Evolutionary conservation across 2,888 invertebrate genomes (phyloP), one percentile per base, ranked within the genome.

Genomic region (Drosophila cyrtoloma): DNA sequence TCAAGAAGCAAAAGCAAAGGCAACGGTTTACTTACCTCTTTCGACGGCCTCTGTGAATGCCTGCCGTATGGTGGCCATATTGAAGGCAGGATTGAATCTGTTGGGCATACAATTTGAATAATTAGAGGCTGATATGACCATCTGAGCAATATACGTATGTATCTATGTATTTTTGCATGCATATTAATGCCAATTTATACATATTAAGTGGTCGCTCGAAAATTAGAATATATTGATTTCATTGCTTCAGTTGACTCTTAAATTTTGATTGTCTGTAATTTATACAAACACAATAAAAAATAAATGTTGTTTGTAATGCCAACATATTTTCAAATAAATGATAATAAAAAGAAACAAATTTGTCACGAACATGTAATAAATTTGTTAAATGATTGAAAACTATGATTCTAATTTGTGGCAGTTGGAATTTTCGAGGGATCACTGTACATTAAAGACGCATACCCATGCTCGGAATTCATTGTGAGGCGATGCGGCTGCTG

Each of bases 21-120:
- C 14, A 33, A 35, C 26, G 33, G 6, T 39, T 57, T 58, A 71
- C 91, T 89, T 92, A 97, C 98, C 98, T 96, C 97, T 95, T 94
- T 98, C 98, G 83, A 98, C 97, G 82, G 98, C 98, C 95, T 98
- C 98, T 95, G 97, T 97, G 94, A 98, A 96, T 92, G 97, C 98
- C 95, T 98, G 98, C 92, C 97, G 97, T 94, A 98, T 97, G 91
- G 97, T 97, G 94, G 97, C 97, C 96, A 97, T 97, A 94, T 97
- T 97, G 95, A 97, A 97, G 92, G 97, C 96, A 94, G 97, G 97
- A 95, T 97, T 97, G 94, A 97, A 97, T 95, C 97, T 97, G 95
- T 75, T 7, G 53, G 26, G 30, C 12, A 35, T 12, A 22, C 30
- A 66, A 51, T 16, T 42, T 26, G 14, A 47, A 32, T 42, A 70